Conservation (phyloP, 2,113 vertebrate genomes). For the Charina bottae region DNA sequence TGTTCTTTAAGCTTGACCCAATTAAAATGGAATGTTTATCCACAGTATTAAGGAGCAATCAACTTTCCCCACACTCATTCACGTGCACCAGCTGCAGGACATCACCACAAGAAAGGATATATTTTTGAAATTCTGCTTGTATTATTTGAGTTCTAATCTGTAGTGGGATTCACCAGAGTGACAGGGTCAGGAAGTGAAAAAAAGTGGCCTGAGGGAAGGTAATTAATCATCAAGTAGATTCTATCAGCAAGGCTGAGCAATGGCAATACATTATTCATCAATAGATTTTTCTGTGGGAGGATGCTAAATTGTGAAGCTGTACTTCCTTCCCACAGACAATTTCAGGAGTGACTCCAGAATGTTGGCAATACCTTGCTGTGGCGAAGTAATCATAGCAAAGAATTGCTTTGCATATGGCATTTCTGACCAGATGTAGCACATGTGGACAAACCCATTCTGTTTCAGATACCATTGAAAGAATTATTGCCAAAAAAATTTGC, state of each 20-base stretch:
- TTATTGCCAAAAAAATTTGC: no score
- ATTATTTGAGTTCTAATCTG: slow-evolving; percentile 22
- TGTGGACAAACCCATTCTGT: neutral
- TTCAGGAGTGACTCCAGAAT: neutral
- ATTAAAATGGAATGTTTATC: neutral
- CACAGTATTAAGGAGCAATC: neutral
- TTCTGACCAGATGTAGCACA: neutral
- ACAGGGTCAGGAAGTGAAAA: slow-evolving; percentile 12
- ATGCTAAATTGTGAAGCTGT: neutral
- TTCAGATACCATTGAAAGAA: neutral
- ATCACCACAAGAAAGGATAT: slow-evolving; percentile 2
- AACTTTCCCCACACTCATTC: neutral
- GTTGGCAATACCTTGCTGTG: neutral
- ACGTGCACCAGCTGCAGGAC: slow-evolving; percentile 7
- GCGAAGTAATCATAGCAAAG: neutral
- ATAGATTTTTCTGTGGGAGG: slow-evolving; percentile 11
- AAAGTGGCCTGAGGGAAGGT: slow-evolving; percentile 19
- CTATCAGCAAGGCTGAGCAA: slow-evolving; percentile 28
- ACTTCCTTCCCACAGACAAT: neutral
- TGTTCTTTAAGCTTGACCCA: neutral
- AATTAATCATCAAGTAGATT: slow-evolving; percentile 39
- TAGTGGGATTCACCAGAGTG: slow-evolving; percentile 17
- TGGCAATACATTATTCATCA: slow-evolving; percentile 37
- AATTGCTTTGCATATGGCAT: neutral
- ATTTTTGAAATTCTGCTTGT: slow-evolving; percentile 16